phyloP scores from a whole-genome alignment of 1,140 invertebrate genomes.

The Drosophila subobscura region DNA sequence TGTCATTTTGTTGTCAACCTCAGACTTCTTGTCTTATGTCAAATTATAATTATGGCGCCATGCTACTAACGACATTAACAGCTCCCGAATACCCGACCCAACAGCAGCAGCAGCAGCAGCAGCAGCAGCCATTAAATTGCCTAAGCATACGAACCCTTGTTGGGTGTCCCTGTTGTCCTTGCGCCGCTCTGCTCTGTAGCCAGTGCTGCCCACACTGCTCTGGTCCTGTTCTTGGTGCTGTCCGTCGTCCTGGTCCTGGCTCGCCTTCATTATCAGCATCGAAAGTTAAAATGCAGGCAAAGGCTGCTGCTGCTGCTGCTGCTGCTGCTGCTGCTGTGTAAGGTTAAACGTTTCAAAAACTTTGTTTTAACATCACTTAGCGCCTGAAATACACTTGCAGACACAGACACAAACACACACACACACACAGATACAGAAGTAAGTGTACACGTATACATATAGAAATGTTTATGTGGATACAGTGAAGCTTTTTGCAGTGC shows the following conservation, averaged over 20 bases:
- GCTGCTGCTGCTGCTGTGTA: slow-evolving; percentile 41
- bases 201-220: background rate
- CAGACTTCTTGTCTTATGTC: slow-evolving; percentile 83
- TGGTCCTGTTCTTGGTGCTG: background rate
- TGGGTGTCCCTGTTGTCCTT: slow-evolving; percentile 26
- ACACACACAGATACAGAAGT: slow-evolving; percentile 17
- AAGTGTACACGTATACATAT: background rate
- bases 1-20: slow-evolving; percentile 83
- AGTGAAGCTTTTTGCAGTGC: too few species aligned
- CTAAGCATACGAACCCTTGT: slow-evolving; percentile 67
- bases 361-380: slow-evolving; percentile 81
- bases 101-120: slow-evolving; percentile 5
- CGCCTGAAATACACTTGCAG: slow-evolving; percentile 35
- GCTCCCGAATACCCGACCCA: slow-evolving; percentile 9
- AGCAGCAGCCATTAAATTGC: slow-evolving; percentile 70
- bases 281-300: slow-evolving; percentile 74
- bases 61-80: slow-evolving; percentile 81
- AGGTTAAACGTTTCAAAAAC: slow-evolving; percentile 79
- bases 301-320: slow-evolving; percentile 17
- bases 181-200: background rate
- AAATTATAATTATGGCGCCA: slow-evolving; percentile 83
- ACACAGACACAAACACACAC: slow-evolving; percentile 15
- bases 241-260: slow-evolving; percentile 1
- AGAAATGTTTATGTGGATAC: too few species aligned
- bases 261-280: slow-evolving; percentile 75